phyloP scores from a whole-genome alignment of 2,797 vertebrate genomes.

The Anas flavirostris region DNA sequence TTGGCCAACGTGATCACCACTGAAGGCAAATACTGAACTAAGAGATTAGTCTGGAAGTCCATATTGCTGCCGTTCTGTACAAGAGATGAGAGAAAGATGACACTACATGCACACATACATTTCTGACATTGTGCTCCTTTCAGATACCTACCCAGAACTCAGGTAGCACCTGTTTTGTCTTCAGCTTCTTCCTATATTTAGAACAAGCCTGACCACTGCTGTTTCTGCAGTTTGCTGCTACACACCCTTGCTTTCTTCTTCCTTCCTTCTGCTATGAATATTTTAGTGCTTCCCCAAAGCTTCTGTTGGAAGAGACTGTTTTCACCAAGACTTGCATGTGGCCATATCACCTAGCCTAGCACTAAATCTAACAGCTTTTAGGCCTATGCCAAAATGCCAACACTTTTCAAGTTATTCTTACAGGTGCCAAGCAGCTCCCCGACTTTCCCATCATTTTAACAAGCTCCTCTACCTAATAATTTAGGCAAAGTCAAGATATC shows the following conservation, averaged over 20 bases:
- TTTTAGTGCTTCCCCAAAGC: not conserved
- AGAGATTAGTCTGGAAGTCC: slow-evolving; percentile 77
- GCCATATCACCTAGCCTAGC: not conserved
- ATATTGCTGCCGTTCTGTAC: not conserved
- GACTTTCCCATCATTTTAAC: not conserved
- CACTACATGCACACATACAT: not conserved
- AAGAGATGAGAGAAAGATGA: not conserved
- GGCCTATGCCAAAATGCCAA: not conserved
- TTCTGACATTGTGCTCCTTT: not conserved
- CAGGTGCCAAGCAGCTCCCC: not conserved
- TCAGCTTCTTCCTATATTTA: not conserved
- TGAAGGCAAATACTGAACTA: slow-evolving; percentile 95
- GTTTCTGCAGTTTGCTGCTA: not conserved
- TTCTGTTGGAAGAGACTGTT: not conserved
- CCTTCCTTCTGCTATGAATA: not conserved
- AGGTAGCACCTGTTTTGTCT: not conserved
- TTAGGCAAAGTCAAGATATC: not conserved
- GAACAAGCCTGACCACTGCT: not conserved
- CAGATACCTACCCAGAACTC: not conserved
- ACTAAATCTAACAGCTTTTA: not conserved
- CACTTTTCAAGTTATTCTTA: not conserved
- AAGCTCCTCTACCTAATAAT: not conserved
- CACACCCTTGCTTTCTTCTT: not conserved
- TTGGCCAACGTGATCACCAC: slow-evolving; percentile 95
- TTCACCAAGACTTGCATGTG: not conserved